Evolutionary conservation across 2,888 invertebrate species (phyloP), one percentile per base, ranked within the genome.

Genomic region (Nemapogon koenigi): DNA sequence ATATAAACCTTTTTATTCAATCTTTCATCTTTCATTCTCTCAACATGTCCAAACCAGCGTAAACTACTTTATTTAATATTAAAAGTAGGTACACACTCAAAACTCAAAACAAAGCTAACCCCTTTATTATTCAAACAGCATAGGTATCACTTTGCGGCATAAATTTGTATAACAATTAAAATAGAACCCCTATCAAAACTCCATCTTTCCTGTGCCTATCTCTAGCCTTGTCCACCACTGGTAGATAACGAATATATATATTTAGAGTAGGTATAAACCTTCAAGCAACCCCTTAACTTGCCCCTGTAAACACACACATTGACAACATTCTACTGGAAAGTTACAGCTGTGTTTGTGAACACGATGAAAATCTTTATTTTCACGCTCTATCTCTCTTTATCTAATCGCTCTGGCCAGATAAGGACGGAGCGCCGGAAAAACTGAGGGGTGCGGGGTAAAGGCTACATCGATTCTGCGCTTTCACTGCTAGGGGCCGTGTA

Each of bases 341-440:
- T 18, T 33, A 19, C 10, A 33, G 44, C 53, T 58, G 75, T 76
- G 76, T 75, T 73, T 62, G 78, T 76, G 73, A 72, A 76, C 76
- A 76, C 78, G 78, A 76, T 78, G 78, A 78, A 78, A 78, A 78
- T 78, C 78, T 78, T 78, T 78, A 78, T 78, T 78, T 78, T 78
- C 75, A 78, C 76, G 76, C 76, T 78, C 71, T 78, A 78, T 78
- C 78, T 78, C 69, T 78, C 78, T 73, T 78, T 78, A 78, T 78
- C 76, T 78, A 78, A 78, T 78, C 76, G 71, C 69, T 51, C 51
- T 61, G 62, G 75, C 67, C 73, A 67, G 76, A 78, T 78, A 78
- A 78, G 76, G 78, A 78, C 75, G 66, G 76, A 75, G 61, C 66
- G 65, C 70, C 72, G 75, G 78, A 78, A 78, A 78, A 78, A 78